These are phyloP conservation scores for Aspidiotus rigidus DNA, from an alignment of 2,888 invertebrate genomes.

Conservation along the genomic window DNA sequence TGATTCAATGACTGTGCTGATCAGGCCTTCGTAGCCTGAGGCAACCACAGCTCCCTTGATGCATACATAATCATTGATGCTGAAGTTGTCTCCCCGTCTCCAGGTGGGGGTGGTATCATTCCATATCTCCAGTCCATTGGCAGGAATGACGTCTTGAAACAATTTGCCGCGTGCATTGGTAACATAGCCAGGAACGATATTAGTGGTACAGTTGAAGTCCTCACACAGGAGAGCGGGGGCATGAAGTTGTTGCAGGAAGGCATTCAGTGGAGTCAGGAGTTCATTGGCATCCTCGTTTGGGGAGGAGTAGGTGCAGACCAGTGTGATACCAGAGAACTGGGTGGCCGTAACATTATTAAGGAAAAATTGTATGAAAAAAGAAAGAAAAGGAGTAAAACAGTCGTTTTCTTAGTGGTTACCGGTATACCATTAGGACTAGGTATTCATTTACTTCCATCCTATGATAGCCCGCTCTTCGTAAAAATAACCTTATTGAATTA, in stretches of 20 bases:
- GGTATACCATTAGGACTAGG: no score
- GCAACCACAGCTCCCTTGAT: no score
- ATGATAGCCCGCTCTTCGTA: no score
- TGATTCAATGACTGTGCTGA: no score
- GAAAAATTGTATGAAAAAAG: no score
- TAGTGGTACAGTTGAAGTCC: background rate
- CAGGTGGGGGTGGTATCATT: background rate
- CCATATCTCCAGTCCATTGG: background rate
- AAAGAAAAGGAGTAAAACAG: no score
- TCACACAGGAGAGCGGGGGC: background rate
- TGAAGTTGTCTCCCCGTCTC: background rate
- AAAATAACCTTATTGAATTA: no score
- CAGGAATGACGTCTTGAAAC: background rate
- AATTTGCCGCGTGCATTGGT: background rate
- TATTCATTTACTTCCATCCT: no score
- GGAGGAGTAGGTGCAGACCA: background rate
- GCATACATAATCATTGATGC: background rate
- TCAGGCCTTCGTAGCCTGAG: no score
- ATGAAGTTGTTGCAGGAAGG: background rate
- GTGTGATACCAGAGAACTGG: no score
- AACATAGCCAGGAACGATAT: background rate
- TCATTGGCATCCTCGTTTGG: background rate
- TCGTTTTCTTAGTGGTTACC: no score
- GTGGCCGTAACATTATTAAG: no score
- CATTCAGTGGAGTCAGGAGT: background rate